Evolutionary conservation across 2,888 invertebrate species (phyloP), one percentile per base, ranked within the genome.

Genomic region (Platycheirus albimanus): DNA sequence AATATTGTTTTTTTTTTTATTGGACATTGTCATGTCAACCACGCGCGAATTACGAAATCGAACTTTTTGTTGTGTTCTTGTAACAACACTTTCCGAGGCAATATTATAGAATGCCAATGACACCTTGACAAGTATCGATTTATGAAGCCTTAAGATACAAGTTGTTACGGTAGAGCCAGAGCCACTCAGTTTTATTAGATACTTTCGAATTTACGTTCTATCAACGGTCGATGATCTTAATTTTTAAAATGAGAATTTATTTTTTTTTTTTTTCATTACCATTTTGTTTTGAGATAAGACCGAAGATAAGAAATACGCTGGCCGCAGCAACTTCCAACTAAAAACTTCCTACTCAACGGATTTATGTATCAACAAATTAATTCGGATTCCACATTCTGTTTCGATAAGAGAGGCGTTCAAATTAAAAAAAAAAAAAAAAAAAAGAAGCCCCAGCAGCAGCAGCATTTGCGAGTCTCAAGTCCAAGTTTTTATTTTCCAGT

Each of bases 71-170:
- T 56, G n/a, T 15, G 3, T 58, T 58, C 24, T 38, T 20, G 10
- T 24, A 20, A 8, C 3, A 20, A 38, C 41, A 41, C 41, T 41
- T 58, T n/a, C n/a, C 58, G 24, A 58, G 41, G 58, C 10, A 15
- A 24, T 4, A 24, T 24, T 3, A 24, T 15, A 58, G 38, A 56
- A 58, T 58, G 58, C 58, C 41, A 58, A 58, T 58, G 58, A 58
- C 58, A 58, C 58, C 38, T 24, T 41, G 58, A 24, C 58, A 28
- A 15, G 11, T 58, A 58, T 58, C 11, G 58, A 58, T 58, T 58
- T 24, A 30, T 66, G 80, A 81, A 81, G 70, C 80, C 80, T 41
- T 66, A 41, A 76, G 19, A n/a, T 41, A 15, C 20, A 52, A 41
- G n/a, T 49, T 17, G 70, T 47, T 33, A 49, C 17, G 10, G 11